These are phyloP conservation scores for Cottoperca gobio DNA, from an alignment of 2,797 vertebrate genomes.

Conservation along the genomic window DNA sequence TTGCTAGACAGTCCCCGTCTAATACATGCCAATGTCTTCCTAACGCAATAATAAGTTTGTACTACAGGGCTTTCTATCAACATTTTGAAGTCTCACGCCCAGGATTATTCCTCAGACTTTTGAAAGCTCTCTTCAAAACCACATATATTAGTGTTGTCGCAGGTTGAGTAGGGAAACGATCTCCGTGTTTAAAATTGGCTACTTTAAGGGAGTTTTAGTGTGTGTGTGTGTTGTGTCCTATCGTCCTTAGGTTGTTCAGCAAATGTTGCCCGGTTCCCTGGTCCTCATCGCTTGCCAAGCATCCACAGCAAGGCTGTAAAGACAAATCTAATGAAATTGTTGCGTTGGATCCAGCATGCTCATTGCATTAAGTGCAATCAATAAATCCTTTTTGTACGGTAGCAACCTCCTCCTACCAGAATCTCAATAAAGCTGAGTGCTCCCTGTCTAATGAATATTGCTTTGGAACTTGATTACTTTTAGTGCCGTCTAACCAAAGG, in stretches of 20 bases:
- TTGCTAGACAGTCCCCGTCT: neutral
- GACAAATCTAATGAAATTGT: conserved; percentile 81
- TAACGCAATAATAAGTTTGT: neutral
- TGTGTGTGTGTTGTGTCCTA: conserved; percentile 30
- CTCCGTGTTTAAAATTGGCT: neutral
- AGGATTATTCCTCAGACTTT: neutral
- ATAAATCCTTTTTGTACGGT: conserved; percentile 84
- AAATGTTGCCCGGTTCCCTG: conserved; percentile 23
- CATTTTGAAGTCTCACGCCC: neutral
- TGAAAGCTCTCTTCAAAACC: neutral
- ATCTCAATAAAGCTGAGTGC: conserved; percentile 88
- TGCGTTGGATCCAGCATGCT: conserved; percentile 80
- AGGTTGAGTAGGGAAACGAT: neutral
- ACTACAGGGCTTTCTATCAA: neutral
- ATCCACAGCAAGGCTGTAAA: conserved; percentile 54
- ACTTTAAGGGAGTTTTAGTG: conserved; percentile 16
- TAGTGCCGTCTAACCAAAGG: conserved; percentile 64
- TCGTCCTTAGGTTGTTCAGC: conserved; percentile 53
- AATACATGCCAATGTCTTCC: neutral
- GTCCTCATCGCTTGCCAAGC: conserved; percentile 41
- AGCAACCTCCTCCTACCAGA: conserved; percentile 72
- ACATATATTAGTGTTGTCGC: neutral
- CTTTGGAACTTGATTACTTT: conserved; percentile 83
- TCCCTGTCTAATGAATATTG: conserved; percentile 86
- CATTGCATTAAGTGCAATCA: conserved; percentile 89